These are phyloP conservation scores for Echinarachnius parma DNA, from an alignment of 53 echinoderm and acorn worm species.

Conservation along the genomic window DNA sequence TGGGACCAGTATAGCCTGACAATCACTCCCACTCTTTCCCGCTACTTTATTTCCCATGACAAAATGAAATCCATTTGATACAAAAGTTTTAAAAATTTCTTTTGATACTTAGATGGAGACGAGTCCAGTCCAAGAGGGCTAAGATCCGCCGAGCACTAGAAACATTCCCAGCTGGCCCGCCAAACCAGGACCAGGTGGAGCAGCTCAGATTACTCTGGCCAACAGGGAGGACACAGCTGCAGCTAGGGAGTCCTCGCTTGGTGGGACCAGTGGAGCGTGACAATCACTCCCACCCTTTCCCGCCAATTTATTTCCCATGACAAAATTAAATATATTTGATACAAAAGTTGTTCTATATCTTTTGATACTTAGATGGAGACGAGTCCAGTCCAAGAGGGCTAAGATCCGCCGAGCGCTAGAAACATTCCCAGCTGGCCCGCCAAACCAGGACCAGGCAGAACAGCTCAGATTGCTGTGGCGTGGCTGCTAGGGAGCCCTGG, in stretches of 20 bases:
- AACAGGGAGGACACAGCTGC: slow-evolving; percentile 25
- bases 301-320: no score
- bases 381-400: slow-evolving; percentile 50
- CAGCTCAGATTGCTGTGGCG: slow-evolving; percentile 70
- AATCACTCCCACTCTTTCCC: no score
- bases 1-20: no score
- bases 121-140: slow-evolving; percentile 50
- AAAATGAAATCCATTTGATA: no score
- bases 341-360: no score
- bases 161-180: slow-evolving; percentile 88
- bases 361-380: slow-evolving; percentile 75
- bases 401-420: slow-evolving; percentile 69
- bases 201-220: slow-evolving; percentile 72
- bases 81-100: background rate
- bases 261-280: no score
- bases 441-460: slow-evolving; percentile 47
- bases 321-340: no score
- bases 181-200: slow-evolving; percentile 46
- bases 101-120: slow-evolving; percentile 75
- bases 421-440: slow-evolving; percentile 88
- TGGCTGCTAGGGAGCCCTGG: no score
- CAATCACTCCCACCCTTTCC: no score
- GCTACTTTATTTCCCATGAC: no score
- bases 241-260: no score
- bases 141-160: slow-evolving; percentile 69